Evolutionary conservation across 2,797 vertebrate species (phyloP), one percentile per base, ranked within the genome.

Genomic region (Dromococcyx pavoninus): DNA sequence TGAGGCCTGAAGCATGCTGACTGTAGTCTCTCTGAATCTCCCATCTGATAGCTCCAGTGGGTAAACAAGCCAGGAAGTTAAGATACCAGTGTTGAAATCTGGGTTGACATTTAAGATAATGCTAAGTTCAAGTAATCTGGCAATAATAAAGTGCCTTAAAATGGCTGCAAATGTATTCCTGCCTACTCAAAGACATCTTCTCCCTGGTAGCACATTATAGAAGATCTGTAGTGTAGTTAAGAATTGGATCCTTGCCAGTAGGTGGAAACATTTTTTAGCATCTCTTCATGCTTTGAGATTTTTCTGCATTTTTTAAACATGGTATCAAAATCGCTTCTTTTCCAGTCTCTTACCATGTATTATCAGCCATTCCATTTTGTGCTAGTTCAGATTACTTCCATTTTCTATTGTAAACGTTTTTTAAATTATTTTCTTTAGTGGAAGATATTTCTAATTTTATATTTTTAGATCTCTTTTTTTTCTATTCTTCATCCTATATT

Each of bases 131-230:
- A 86, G 74, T 88, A 66, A 90, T 70, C 73, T 53, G 71, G 89
- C 79, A 70, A 22, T 88, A 91, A 92, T 79, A 51, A 91, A 75
- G 35, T 88, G 89, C 73, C 87, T 96, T 97, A 94, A 96, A 93
- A 95, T 95, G 94, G 91, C 93, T 91, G 95, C 94, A 92, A 10
- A 95, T 89, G 69, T 86, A 84, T 92, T 96, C 37, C 89, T 94
- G 95, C 89, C 91, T 95, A 96, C 94, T 95, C 95, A 92, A 91
- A 96, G 76, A 56, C 79, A 86, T 92, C 86, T 78, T 85, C 79
- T 94, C 66, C 32, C 75, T 93, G 85, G 75, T 89, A 91, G 87
- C 91, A 62, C 72, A 30, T 80, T 91, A 86, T 44, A 94, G 84
- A 93, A 51, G 82, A 86, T 83, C 91, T 79, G 78, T 95, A 83